Percentiles rank a stretch among this genome's conserved stretches.
These are phyloP conservation scores for Miichthys miiuy DNA, from an alignment of 2,797 vertebrate genomes.

Conservation along the genomic window DNA sequence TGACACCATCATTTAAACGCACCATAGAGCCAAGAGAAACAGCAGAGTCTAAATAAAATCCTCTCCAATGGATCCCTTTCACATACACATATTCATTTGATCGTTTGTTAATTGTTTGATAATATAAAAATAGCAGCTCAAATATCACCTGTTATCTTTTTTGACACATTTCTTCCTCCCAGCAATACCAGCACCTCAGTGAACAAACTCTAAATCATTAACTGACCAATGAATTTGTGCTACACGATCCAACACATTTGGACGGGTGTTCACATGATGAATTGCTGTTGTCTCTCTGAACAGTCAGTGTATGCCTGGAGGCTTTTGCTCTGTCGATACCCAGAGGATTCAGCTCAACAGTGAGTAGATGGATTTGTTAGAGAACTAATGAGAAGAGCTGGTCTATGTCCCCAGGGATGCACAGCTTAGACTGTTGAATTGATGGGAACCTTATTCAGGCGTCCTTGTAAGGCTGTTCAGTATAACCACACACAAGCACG, in stretches of 20 bases:
- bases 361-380: constrained; percentile 52
- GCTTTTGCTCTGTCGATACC: constrained; percentile 5
- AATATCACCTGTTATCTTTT: too few relatives aligned
- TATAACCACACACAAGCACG: constrained; percentile 29
- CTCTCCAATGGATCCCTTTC: not conserved
- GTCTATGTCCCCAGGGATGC: constrained; percentile 15
- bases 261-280: constrained; percentile 12
- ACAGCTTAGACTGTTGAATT: constrained; percentile 29
- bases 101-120: not conserved
- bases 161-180: not conserved
- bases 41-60: too few relatives aligned
- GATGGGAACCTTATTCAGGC: constrained; percentile 37
- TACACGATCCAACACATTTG: not conserved
- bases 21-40: not conserved
- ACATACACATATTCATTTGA: not conserved
- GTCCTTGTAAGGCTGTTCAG: constrained; percentile 26
- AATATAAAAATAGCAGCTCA: not conserved
- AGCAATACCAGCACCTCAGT: not conserved
- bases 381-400: constrained; percentile 52
- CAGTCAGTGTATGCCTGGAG: constrained; percentile 7
- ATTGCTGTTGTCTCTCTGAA: constrained; percentile 22
- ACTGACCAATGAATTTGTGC: constrained; percentile 2
- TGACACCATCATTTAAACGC: not conserved
- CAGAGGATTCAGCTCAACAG: constrained; percentile 19
- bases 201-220: not conserved